Evolutionary conservation across 1,140 invertebrate species (phyloP), one percentile per base, ranked within the genome.

Genomic region (Sminthurinus signatus): DNA sequence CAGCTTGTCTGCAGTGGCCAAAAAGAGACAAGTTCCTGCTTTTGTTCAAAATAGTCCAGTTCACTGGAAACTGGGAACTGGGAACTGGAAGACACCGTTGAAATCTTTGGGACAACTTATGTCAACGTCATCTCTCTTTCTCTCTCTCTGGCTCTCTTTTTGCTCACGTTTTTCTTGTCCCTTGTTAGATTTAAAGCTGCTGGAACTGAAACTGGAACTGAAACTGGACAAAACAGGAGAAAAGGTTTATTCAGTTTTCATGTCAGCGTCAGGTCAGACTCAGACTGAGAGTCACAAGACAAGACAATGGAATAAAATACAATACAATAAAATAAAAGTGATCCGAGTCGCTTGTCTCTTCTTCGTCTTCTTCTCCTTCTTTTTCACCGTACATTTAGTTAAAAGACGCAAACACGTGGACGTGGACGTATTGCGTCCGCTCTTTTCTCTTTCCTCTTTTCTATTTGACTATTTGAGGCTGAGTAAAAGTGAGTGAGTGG

Each of bases 111-210:
- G 56, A 36, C 32, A 36, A 36, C 39, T 28, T 43, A 36, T 58
- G 56, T 58, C 56, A 58, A 58, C 42, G 56, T 58, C 56, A 58
- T 58, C 44, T 58, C 44, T 42, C n/a, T n/a, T 43, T 28, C 19
- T 17, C 44, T 29, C 32, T 36, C 15, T 36, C 32, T 36, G 32
- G 32, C 32, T 15, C 32, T 8, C 15, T 5, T 36, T 36, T 15
- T 15, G 5, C 32, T 36, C 32, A 5, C 15, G 4, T 42, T 2
- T 56, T 14, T 39, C n/a, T 39, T 14, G 25, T 23, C 32, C 15
- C 32, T 36, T 36, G 32, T 36, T 28, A 10, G 12, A 50, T 50
- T n/a, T 25, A 2, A 25, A 50, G 17, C 19, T 50, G 28, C 23
- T 50, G 23, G 28, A 50, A 54, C 27, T 28, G 19, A n/a, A 54